Evolutionary conservation across 2,888 invertebrate species (phyloP), one percentile per base, ranked within the genome.

Genomic region (Pandemis heparana): DNA sequence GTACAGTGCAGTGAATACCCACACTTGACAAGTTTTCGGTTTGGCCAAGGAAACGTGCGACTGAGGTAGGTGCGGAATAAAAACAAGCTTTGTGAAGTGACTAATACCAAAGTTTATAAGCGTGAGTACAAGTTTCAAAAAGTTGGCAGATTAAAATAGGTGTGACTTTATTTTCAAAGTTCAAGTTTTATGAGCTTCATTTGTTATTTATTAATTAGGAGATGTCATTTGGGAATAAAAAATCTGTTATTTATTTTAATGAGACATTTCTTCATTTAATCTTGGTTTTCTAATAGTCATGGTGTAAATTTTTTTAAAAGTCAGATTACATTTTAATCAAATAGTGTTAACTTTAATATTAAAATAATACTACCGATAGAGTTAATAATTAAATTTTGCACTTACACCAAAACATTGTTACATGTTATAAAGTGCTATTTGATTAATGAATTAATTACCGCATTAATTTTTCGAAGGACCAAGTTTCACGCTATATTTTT

Each of bases 1-100:
- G 93, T 94, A 91, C 89, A 92, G 93, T 94, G 92, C 88, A 92
- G 92, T 93, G 92, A 87, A 82, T 86, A 83, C 83, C 62, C 69
- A 75, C 69, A 78, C 75, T 76, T 78, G 76, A 79, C 74, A 79
- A 79, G 76, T 74, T 77, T 77, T 71, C 66, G 62, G 23, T 61
- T 46, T 48, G 61, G 61, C 67, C 53, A 53, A 67, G 72, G 78
- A 80, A 75, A 72, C 78, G 68, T 71, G 76, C 76, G 76, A 75
- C 62, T 67, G 79, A 79, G 82, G 81, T 79, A 80, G 80, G 83
- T 83, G 67, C 75, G 64, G 62, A 72, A 59, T 67, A 75, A 46
- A 66, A 77, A 75, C 76, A 72, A 73, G 71, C 70, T 61, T 41
- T 66, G 71, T 75, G 62, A 71, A 71, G 71, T 62, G 71, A 67